Evolutionary conservation across 2,113 vertebrate species (phyloP), one percentile per base, ranked within the genome.

Genomic region (Vanacampus margaritifer): DNA sequence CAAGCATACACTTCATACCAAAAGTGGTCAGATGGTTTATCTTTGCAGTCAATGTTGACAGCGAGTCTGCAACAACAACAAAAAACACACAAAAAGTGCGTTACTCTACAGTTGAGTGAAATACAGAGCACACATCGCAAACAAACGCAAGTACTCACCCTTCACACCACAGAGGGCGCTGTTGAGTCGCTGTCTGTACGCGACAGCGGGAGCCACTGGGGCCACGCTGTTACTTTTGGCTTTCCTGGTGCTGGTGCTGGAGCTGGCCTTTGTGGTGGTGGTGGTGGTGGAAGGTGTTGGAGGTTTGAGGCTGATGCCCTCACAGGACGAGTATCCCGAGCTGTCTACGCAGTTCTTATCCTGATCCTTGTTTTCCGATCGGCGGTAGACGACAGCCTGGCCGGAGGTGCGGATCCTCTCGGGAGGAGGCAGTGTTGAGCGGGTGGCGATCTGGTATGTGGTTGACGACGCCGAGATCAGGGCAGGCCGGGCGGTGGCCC

Each of bases 291-390:
- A 39, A 36, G 28, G 3, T 0, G 56, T 21, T 3, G 61, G 2
- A 17, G 75, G 43, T 39, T 64, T 81, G 56, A n/a, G 71, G 64
- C 53, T 74, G 0, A 56, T 45, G 0, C 82, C 87, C 71, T 90
- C 90, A 1, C 86, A 89, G 11, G 90, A 90, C 0, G 88, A 91
- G 77, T 91, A 91, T 37, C 90, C 90, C 0, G 90, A 91, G 75
- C 89, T 90, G 75, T 89, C 89, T 35, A 85, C 26, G 0, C 65
- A 57, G 12, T 65, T 78, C 57, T 75, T 81, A 63, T 35, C 58
- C n/a, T 5, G 65, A 46, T 78, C 62, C 43, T 86, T 74, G 59
- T 35, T 51, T 43, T 60, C 14, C 8, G 76, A 69, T 51, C 60
- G 59, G 56, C 35, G 37, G 57, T 76, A 67, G 56, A 74, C 58